These are phyloP conservation scores for Cylindroiulus punctatus DNA, from an alignment of 2,888 invertebrate species.

Conservation along the genomic window DNA sequence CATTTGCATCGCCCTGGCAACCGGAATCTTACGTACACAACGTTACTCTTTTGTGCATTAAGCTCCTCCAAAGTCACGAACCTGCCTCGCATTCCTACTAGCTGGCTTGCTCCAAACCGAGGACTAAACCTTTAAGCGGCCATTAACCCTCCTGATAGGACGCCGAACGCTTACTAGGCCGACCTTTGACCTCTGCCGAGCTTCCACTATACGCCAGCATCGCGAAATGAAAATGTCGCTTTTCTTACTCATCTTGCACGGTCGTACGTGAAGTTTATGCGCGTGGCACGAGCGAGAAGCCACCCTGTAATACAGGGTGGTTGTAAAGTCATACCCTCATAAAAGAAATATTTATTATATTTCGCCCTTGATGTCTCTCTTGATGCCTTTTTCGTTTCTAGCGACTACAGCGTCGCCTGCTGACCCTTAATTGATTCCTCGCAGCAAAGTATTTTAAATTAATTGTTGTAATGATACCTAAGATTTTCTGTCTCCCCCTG, in stretches of 20 bases:
- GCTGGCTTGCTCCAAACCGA: neutral
- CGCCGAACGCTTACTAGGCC: neutral
- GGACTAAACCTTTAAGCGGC: constrained; percentile 15
- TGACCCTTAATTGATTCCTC: too few species aligned
- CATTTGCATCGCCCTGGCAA: constrained; percentile 47
- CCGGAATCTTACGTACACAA: constrained; percentile 33
- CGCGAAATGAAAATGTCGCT: neutral
- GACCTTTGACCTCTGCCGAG: neutral
- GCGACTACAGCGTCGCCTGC: too few species aligned
- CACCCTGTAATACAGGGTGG: too few species aligned
- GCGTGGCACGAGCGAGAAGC: too few species aligned
- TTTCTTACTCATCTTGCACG: neutral
- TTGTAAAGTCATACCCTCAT: too few species aligned
- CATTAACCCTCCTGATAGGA: constrained; percentile 12
- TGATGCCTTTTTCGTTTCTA: too few species aligned
- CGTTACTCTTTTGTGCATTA: constrained; percentile 24
- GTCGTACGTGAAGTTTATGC: too few species aligned
- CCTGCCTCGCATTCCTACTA: neutral
- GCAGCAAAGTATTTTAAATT: too few species aligned
- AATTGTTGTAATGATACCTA: too few species aligned
- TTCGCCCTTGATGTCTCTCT: too few species aligned
- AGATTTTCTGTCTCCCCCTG: too few species aligned
- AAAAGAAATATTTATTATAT: too few species aligned
- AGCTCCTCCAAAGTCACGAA: neutral
- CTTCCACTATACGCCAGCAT: neutral